Evolutionary conservation across 1,140 invertebrate species (phyloP), one percentile per base, ranked within the genome.

Genomic region (Pseudomyrmex sp.): DNA sequence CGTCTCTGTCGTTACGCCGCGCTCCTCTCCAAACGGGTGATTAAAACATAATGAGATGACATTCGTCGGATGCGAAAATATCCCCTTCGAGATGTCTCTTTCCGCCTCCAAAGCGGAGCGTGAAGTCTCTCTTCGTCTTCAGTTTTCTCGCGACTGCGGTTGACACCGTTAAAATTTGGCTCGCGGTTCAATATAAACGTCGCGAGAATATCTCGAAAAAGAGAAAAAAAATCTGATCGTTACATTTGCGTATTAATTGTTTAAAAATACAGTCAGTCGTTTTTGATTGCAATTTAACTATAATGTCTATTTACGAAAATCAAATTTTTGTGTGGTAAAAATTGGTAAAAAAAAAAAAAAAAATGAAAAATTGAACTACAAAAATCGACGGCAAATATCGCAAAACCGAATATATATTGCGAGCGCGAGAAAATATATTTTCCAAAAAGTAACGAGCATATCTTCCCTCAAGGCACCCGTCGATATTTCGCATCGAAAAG

Each of bases 31-130:
- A 20, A 12, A 61, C 62, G 56, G 73, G 58, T 26, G 76, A 85
- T 85, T 86, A 86, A 75, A 85, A 48, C 59, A 50, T 66, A 72
- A 83, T 83, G 82, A 83, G 69, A 26, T 62, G 56, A 54, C 56
- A 23, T 82, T 48, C 35, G 68, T 72, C 23, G 56, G 79, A 82
- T 70, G 65, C 26, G 66, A 70, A 85, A 73, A 82, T 85, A 82
- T 75, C 80, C 65, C 59, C 61, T 70, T 70, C 66, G 66, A 61
- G 54, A 80, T 23, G 66, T 80, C 65, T 70, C 44, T 70, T 80
- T 80, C 54, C 54, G 18, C 13, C 12, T 18, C n/a, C 20, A 70
- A 59, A 52, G 50, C 59, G 44, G n/a, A 70, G 44, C 18, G 44
- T 13, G 76, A 70, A 5, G 76, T 15, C 44, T 46, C 18, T 59